Evolutionary conservation across 2,113 vertebrate species (phyloP).

Genomic region (Poicephalus gulielmi): DNA sequence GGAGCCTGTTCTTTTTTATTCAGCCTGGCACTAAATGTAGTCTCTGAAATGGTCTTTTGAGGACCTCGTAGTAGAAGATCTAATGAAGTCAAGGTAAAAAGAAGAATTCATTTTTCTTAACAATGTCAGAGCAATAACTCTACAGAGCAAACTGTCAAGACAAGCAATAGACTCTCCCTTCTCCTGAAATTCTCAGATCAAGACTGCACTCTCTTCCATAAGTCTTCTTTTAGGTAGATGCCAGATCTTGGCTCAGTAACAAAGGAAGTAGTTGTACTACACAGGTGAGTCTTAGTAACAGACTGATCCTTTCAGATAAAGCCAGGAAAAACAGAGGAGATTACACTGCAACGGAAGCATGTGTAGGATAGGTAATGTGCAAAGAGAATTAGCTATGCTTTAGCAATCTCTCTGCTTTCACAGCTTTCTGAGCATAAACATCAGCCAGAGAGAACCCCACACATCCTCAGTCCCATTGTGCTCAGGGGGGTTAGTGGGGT

Average conservation of each 20-base stretch:
- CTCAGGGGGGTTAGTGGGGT: neutral
- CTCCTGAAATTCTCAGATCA: neutral
- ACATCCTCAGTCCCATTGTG: neutral
- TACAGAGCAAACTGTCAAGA: neutral
- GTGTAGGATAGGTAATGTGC: neutral
- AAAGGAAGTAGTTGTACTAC: neutral
- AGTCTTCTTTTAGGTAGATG: neutral
- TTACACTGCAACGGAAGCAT: neutral
- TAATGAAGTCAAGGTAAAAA: neutral
- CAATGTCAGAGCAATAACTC: neutral
- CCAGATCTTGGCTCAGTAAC: neutral
- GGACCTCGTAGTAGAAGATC: neutral
- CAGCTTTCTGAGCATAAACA: neutral
- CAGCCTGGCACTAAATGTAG: neutral
- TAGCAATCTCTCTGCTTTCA: neutral
- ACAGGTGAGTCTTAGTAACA: neutral
- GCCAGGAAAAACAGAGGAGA: neutral
- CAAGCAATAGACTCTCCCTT: neutral
- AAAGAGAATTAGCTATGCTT: neutral
- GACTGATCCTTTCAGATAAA: neutral
- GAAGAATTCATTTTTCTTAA: neutral
- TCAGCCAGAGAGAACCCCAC: neutral
- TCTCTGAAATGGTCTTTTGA: neutral
- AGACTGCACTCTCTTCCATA: neutral
- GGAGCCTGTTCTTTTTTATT: neutral